Base-by-base conservation (phyloP, 2,797 vertebrate genomes). In the Mallotus villosus region DNA sequence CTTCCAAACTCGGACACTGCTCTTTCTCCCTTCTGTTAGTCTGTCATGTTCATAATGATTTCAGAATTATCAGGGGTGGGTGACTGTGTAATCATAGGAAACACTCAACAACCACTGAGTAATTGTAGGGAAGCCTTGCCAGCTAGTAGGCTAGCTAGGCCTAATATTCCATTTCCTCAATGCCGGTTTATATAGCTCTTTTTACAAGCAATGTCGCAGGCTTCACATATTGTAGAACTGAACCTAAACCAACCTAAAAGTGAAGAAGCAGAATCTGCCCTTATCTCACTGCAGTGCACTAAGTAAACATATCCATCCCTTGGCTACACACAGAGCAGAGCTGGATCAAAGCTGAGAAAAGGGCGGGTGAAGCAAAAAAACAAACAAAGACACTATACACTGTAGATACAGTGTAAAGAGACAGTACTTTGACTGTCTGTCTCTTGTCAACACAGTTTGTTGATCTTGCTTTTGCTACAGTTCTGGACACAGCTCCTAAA, bases 11-110 rank as follows among this genome's bases (percentile, higher is more conserved):
- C 8, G 9, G 2, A 59, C 19, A 2, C 21, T 3, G 17, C 19
- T 22, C 57, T 59, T 21, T 22, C 21, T 19, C 19, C 55, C 4
- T n/a, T 59, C 2, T 21, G 57, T 59, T 19, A 7, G 21, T 21
- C 21, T 49, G 46, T 59, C 57, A 8, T 59, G 57, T 59, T 29
- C 57, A 21, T 19, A 21, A 21, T 9, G 21, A 8, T 59, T 3
- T n/a, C 57, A 21, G 24, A n/a, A 59, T 8, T 11, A 19, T 59
- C 21, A 21, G 17, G 2, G n/a, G 57, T 59, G 57, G 21, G 21
- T 8, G 57, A 59, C 57, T n/a, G 57, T 59, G 57, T 59, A 24
- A 59, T 59, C 21, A n/a, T 8, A 59, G 57, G 57, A 59, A 59
- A 22, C 57, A 21, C 21, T 21, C 57, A 59, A 21, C 8, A 8